These are phyloP conservation scores for Hylaea fasciaria DNA, from an alignment of 2,888 invertebrate genomes.

Conservation along the genomic window DNA sequence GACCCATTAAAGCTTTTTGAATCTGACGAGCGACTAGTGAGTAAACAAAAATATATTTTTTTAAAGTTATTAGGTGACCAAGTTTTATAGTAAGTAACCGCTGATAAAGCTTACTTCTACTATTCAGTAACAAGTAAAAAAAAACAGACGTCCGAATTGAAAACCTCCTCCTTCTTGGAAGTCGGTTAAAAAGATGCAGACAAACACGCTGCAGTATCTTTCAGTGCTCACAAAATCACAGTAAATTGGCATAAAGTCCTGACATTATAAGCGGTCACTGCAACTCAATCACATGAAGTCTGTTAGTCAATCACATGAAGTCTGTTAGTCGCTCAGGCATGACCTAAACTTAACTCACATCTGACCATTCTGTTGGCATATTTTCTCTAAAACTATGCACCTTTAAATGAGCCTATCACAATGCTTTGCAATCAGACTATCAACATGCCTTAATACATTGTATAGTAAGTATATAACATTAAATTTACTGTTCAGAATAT, in stretches of 20 bases:
- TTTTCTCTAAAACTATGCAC: constrained; percentile 39
- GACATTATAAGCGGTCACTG: too few species aligned
- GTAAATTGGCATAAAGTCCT: too few species aligned
- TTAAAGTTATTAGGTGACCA: not conserved
- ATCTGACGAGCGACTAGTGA: constrained; percentile 5
- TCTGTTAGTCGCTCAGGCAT: not conserved
- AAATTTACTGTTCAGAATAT: constrained; percentile 26
- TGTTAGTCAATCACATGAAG: too few species aligned
- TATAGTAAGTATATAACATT: constrained; percentile 42
- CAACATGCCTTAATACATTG: constrained; percentile 25
- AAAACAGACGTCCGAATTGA: too few species aligned
- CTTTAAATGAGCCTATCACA: constrained; percentile 36
- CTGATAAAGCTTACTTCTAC: too few species aligned
- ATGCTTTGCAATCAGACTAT: constrained; percentile 40
- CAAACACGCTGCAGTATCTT: too few species aligned
- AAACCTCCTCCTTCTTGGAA: too few species aligned
- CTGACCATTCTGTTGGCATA: constrained; percentile 36
- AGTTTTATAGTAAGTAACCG: not conserved
- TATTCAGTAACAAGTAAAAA: too few species aligned
- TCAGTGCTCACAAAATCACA: too few species aligned
- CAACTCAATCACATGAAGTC: too few species aligned
- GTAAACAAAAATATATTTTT: not conserved
- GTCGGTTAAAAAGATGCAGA: too few species aligned
- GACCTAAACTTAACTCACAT: not conserved
- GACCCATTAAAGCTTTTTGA: constrained; percentile 19